Evolutionary conservation across 2,797 vertebrate species (phyloP), one percentile per base, ranked within the genome.

Genomic region (Amniataba percoides): DNA sequence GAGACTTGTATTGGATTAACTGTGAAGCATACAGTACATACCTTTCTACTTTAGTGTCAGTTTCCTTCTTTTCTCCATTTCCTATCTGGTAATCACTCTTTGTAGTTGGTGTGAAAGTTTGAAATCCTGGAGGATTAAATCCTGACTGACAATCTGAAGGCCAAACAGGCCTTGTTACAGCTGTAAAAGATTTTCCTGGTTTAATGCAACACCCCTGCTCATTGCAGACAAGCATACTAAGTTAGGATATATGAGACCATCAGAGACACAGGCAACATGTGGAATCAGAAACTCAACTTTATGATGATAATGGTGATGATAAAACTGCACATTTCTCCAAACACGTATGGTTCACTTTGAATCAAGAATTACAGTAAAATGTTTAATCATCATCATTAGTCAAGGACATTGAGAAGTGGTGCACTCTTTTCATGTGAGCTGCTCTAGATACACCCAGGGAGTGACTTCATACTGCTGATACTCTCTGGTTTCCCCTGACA

Each of bases 81-180:
- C 34, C 77, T 23, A 27, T 31, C 39, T 60, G 18, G 34, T 81
- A 58, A 65, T 81, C 61, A 45, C 36, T 65, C 23, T 64, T 62
- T 83, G 46, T 65, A 1, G 10, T 43, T 16, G 1, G 46, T 19
- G 15, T 76, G 21, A 21, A 71, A 21, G n/a, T 69, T 48, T 71
- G 23, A 82, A 78, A 78, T 70, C 42, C 39, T 18, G 1, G 18
- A 31, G 43, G 57, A 34, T 67, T 34, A 74, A 74, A 79, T 78
- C 68, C 62, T 60, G 62, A 59, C 53, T 72, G 65, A 80, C 68
- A 70, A n/a, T 36, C 23, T 56, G 23, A 23, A 42, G 39, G 39
- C 69, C 46, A 40, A 45, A 80, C 52, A 78, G 68, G 66, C 39
- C 77, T 78, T 69, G 78, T 69, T 75, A 80, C 45, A 77, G 53